Base-by-base conservation (phyloP, 2,797 vertebrate genomes). In the Hemibagrus guttatus region DNA sequence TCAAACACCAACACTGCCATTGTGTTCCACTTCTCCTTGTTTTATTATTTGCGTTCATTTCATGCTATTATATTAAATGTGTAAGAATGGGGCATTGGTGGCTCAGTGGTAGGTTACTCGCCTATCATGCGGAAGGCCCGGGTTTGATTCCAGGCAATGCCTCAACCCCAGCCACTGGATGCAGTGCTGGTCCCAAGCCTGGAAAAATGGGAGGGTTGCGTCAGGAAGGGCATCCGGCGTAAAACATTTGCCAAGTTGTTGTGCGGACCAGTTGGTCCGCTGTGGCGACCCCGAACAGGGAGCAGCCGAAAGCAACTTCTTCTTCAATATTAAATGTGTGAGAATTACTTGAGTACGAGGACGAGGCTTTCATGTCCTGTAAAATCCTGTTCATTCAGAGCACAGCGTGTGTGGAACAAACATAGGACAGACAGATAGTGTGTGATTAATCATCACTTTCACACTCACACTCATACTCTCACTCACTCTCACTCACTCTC, bases 391-490 rank as follows among this genome's bases (percentile, higher is more conserved):
- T 58, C 75, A 31, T 17, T 56, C 52, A 23, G 31, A 78, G 28
- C 75, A 56, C 49, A 56, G 52, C 52, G 19, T 54, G 49, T 76
- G 46, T 54, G 46, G 46, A 75, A 54, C 46, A 54, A 75, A 75
- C 26, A 75, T 28, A 75, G 72, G 49, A 75, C 74, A 31, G 74
- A 75, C 26, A 75, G 46, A 23, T 75, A 52, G 46, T 16, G 72
- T 76, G 52, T 76, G 52, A 76, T 54, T 76, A 54, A 76, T 76
- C 74, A 76, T n/a, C 52, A 76, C 74, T 76, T 31, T 54, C 75
- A 58, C n/a, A 56, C 74, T 13, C 72, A 2, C 72, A 16, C 16
- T 17, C 14, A 17, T n/a, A n/a, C n/a, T n/a, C 74, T 3, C 72
- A 8, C 14, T 13, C 72, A 2, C 72, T n/a, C 16, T 17, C 14